phyloP scores from a whole-genome alignment of 1,140 invertebrate species.

The Solen grandis region DNA sequence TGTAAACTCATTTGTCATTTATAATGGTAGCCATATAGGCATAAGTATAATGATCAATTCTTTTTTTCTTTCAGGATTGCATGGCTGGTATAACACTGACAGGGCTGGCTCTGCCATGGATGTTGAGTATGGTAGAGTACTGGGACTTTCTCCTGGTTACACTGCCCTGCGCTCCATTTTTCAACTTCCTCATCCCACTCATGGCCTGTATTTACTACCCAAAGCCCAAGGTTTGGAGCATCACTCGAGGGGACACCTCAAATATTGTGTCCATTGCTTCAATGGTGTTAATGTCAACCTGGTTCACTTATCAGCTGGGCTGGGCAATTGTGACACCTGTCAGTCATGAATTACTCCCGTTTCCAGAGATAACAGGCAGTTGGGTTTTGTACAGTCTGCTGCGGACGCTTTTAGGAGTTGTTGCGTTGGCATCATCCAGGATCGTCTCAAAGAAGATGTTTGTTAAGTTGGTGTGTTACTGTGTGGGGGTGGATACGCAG shows the following conservation, averaged over 20 bases:
- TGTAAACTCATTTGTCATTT: no score
- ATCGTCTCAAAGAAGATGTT: conserved; percentile 45
- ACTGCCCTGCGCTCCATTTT: conserved; percentile 31
- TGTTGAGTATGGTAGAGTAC: conserved; percentile 41
- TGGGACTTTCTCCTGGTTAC: conserved; percentile 44
- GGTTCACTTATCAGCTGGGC: conserved; percentile 45
- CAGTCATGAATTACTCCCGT: not conserved
- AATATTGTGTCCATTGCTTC: conserved; percentile 52
- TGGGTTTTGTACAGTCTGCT: conserved; percentile 40
- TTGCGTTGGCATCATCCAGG: conserved; percentile 17
- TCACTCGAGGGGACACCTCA: conserved; percentile 49
- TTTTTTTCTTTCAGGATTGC: conserved; percentile 40
- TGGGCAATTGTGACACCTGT: conserved; percentile 27
- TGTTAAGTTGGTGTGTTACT: conserved; percentile 39
- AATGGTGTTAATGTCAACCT: not conserved
- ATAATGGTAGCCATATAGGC: no score
- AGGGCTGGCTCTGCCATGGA: conserved; percentile 20
- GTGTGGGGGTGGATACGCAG: conserved; percentile 48
- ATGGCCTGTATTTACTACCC: conserved; percentile 48
- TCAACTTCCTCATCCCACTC: conserved; percentile 30
- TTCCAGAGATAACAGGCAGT: conserved; percentile 14
- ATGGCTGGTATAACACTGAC: conserved; percentile 35
- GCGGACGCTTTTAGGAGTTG: conserved; percentile 33
- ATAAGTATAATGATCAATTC: no score
- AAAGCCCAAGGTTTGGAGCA: conserved; percentile 47